Evolutionary conservation across 2,113 vertebrate species (phyloP).

Genomic region (Caretta caretta): DNA sequence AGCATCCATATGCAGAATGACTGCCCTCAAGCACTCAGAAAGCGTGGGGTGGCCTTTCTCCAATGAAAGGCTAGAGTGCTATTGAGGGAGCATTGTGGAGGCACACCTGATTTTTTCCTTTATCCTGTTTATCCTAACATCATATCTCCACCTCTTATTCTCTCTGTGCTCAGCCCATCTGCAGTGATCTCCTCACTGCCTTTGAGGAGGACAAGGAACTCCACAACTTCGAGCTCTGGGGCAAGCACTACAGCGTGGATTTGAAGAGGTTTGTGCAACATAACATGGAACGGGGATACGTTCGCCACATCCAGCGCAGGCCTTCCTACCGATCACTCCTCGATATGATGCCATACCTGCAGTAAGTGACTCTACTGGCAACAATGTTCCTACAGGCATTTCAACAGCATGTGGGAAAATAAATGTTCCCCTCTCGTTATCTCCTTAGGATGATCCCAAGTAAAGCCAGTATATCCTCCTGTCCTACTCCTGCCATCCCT

Average conservation of each 20-base stretch:
- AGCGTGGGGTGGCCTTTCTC: too few species aligned
- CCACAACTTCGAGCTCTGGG: neutral
- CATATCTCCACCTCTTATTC: too few species aligned
- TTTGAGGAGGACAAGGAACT: neutral
- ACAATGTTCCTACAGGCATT: neutral
- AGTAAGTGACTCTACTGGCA: neutral
- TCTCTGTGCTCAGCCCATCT: neutral
- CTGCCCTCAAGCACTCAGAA: too few species aligned
- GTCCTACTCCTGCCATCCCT: neutral
- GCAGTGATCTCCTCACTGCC: neutral
- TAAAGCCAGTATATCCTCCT: neutral
- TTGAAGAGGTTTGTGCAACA: neutral
- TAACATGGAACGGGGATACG: neutral
- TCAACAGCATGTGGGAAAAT: neutral
- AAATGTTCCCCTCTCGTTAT: too few species aligned
- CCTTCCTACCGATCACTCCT: neutral
- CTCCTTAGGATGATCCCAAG: neutral
- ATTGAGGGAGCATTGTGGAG: too few species aligned
- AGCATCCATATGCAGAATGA: too few species aligned
- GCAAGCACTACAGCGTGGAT: neutral
- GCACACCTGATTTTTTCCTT: too few species aligned
- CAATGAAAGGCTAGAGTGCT: too few species aligned
- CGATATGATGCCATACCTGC: neutral
- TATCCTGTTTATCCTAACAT: neutral
- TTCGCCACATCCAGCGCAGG: neutral